phyloP scores from a whole-genome alignment of 2,888 invertebrate genomes.

The Phalera bucephala region DNA sequence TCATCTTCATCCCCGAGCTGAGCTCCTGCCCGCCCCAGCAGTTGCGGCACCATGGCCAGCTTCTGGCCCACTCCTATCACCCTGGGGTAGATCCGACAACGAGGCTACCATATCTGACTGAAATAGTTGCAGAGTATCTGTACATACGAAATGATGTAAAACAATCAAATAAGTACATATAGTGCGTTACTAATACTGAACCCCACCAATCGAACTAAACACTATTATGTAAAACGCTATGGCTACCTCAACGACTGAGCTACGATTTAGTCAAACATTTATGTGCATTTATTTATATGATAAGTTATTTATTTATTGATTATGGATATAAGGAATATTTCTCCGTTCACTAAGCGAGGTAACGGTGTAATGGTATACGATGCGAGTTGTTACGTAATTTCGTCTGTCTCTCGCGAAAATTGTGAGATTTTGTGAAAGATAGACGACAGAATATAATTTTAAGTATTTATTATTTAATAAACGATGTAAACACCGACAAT shows the following conservation, averaged over 20 bases:
- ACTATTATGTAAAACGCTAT: constrained; percentile 7
- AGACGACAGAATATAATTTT: constrained; percentile 49
- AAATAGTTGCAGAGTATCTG: constrained; percentile 3
- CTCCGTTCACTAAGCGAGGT: not conserved
- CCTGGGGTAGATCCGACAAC: constrained; percentile 73
- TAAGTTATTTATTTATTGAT: constrained; percentile 16
- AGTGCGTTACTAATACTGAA: constrained; percentile 9
- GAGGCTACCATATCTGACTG: constrained; percentile 67
- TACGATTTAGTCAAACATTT: constrained; percentile 7
- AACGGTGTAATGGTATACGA: constrained; percentile 1
- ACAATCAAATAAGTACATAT: too few relatives aligned
- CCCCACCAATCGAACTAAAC: constrained; percentile 19
- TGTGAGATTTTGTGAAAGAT: constrained; percentile 53
- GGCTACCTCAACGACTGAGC: constrained; percentile 30
- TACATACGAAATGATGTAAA: not conserved
- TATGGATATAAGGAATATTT: not conserved
- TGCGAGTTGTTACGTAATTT: constrained; percentile 25
- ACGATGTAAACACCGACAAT: constrained; percentile 5
- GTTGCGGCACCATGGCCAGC: constrained; percentile 69
- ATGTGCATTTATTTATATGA: constrained; percentile 28
- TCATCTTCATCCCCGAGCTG: constrained; percentile 70
- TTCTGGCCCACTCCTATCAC: constrained; percentile 65
- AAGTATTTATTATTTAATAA: constrained; percentile 28
- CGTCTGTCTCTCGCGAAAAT: constrained; percentile 64
- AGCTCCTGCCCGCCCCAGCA: constrained; percentile 63